Percentiles rank a stretch among this genome's conserved stretches.
Evolutionary conservation across 2,888 invertebrate species (phyloP).

Genomic region (Agrochola macilenta): DNA sequence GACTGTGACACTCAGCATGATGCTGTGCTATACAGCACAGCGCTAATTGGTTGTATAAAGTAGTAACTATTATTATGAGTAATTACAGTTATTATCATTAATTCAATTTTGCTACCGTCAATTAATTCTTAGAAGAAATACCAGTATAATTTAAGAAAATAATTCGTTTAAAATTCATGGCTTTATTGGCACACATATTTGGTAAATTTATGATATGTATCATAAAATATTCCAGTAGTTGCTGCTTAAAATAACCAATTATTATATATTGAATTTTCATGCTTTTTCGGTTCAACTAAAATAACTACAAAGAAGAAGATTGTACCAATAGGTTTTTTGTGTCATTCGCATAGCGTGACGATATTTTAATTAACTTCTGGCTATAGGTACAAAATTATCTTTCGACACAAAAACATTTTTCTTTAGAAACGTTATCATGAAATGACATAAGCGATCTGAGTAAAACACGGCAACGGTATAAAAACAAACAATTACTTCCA

Average conservation of each 20-base stretch:
- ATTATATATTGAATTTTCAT: neutral
- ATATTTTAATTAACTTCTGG: slow-evolving; percentile 25
- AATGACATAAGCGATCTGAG: slow-evolving; percentile 6
- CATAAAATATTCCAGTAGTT: neutral
- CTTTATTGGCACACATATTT: slow-evolving; percentile 2
- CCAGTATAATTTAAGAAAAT: neutral
- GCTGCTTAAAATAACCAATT: neutral
- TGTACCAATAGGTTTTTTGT: neutral
- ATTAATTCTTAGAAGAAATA: neutral
- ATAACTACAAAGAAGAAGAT: neutral
- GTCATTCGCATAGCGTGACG: slow-evolving; percentile 8
- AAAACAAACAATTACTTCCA: slow-evolving; percentile 26
- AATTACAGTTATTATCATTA: neutral
- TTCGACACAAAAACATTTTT: slow-evolving; percentile 5
- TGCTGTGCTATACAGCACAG: too few species aligned
- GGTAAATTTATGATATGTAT: slow-evolving; percentile 3
- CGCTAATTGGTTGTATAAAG: too few species aligned
- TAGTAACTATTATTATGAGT: neutral
- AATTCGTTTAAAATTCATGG: slow-evolving; percentile 10
- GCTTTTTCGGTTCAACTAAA: neutral
- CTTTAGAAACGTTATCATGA: slow-evolving; percentile 1
- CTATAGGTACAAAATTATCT: neutral
- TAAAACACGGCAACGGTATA: slow-evolving; percentile 2
- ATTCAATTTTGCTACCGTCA: neutral
- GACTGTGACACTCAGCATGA: too few species aligned